Conservation (phyloP, 2,888 invertebrate genomes). For the Deladenus siricidicola region DNA sequence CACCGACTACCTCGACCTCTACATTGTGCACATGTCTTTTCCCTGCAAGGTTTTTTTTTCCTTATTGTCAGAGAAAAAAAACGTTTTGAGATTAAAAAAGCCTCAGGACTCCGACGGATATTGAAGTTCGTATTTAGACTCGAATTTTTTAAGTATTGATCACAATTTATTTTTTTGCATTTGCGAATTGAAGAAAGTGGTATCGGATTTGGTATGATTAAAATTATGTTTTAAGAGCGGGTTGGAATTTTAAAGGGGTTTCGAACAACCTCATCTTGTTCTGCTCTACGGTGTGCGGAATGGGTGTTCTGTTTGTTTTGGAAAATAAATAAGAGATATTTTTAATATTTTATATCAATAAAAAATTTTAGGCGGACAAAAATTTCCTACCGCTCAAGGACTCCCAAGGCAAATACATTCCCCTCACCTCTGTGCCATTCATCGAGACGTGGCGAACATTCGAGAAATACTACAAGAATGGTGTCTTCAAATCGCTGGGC, state of each 20-base stretch:
- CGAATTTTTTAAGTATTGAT: no score
- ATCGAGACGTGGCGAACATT: conserved; percentile 25
- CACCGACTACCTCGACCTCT: conserved; percentile 73
- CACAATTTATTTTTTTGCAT: no score
- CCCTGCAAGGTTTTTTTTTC: background rate
- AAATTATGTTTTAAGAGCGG: no score
- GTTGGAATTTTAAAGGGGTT: no score
- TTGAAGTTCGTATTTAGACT: no score
- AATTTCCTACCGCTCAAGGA: background rate
- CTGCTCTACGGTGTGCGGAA: no score
- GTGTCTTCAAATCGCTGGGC: conserved; percentile 70
- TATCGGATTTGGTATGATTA: no score
- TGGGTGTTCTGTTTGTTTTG: no score
- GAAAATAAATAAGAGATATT: no score
- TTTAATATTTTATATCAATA: no score
- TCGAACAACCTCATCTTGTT: no score
- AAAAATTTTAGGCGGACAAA: conserved; percentile 1
- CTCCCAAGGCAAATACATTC: background rate
- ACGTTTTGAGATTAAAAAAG: background rate
- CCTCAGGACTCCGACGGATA: no score
- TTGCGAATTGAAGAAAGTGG: background rate
- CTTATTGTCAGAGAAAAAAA: background rate
- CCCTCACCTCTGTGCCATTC: background rate
- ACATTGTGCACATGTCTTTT: conserved; percentile 63
- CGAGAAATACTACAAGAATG: conserved; percentile 61